Percentiles rank a stretch among this genome's conserved stretches.
phyloP scores from a whole-genome alignment of 2,797 vertebrate species.

The Scyliorhinus canicula region DNA sequence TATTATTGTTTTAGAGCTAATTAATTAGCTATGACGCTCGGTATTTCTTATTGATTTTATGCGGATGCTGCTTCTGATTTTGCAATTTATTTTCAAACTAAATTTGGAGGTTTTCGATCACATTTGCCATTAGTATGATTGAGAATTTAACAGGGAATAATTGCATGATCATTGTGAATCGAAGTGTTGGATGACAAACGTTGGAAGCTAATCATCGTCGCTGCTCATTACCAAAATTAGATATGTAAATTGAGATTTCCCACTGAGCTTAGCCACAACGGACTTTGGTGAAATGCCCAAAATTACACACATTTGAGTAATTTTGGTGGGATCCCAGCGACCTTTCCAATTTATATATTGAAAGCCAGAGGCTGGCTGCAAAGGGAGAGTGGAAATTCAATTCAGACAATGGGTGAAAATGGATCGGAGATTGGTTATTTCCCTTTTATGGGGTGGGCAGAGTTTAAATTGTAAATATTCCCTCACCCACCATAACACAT shows the following conservation, averaged over 20 bases:
- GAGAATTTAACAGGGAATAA: not conserved
- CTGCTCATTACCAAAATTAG: not conserved
- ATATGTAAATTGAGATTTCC: not conserved
- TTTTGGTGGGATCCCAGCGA: not conserved
- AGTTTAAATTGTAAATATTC: not conserved
- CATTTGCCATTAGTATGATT: not conserved
- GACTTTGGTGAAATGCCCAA: not conserved
- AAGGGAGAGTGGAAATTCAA: not conserved
- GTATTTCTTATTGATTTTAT: not conserved
- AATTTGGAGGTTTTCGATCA: not conserved
- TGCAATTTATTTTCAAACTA: not conserved
- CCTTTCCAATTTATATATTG: not conserved
- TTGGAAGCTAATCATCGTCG: not conserved
- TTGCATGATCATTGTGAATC: not conserved
- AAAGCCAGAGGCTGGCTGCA: not conserved
- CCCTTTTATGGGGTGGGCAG: too few relatives aligned
- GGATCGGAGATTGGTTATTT: too few relatives aligned
- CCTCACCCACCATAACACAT: not conserved
- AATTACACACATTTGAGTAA: not conserved
- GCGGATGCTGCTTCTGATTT: not conserved
- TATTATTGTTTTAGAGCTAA: not conserved
- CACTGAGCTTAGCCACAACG: too few relatives aligned
- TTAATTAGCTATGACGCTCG: not conserved
- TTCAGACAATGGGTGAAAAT: not conserved
- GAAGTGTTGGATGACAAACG: not conserved